Evolutionary conservation across 92 coral and sea anemone genomes (phyloP), one percentile per base, ranked within the genome.

Genomic region (Galaxea fascicularis): DNA sequence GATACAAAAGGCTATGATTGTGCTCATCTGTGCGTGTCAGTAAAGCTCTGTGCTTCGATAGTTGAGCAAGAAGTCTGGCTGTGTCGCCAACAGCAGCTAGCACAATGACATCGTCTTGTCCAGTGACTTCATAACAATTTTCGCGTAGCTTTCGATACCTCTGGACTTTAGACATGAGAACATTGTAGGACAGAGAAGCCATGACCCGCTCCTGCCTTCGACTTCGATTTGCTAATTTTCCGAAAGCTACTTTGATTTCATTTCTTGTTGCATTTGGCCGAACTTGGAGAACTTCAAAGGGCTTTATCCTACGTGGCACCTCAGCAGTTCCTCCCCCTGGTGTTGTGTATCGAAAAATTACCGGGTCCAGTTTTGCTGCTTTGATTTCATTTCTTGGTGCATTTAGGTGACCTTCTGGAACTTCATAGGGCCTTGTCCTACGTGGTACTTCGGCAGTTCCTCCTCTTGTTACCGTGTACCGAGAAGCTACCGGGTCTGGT

Each of bases 71-170:
- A 10, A 91, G 94, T 47, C 29, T 73, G 51, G 60, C 26, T 15
- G 89, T 83, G 80, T 79, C 26, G 20, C 94, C 94, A 79, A 78
- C 74, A 31, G 89, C 91, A 29, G 91, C 94, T 3, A 87, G 25
- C 28, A 78, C 35, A 53, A 87, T 83, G 28, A 88, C 89, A 60
- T 89, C 92, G n/a, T 25, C 62, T 47, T 12, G 63, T 30, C 69
- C 18, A 47, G 22, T 10, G 51, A 71, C 75, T 60, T 71, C 57
- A 45, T 79, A 64, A 14, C 68, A 52, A 7, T 75, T 82, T 22
- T 1, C 11, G 16, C 6, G 14, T 69, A 26, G 29, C 41, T 71
- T 31, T 59, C 41, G 25, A 72, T 86, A 85, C 59, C 90, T 65
- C 68, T 28, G 65, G 12, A 49, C 65, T 47, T 86, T 11, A 35